Percentiles rank a stretch among this genome's conserved stretches.
Conservation (phyloP, 2,113 vertebrate genomes). For the Trogon melanurus region DNA sequence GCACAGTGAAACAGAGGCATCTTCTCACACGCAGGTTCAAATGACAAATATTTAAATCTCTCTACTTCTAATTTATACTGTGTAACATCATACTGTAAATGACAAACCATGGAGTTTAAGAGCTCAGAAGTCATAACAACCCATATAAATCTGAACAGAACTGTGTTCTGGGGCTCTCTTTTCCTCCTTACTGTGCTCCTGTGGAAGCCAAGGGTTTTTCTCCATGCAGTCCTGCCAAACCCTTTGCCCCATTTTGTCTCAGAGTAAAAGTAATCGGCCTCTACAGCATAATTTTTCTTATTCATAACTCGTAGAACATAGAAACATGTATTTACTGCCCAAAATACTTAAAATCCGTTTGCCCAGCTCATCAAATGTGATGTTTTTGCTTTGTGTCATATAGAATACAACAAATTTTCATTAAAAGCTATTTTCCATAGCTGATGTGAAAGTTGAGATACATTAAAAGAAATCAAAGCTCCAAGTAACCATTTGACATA, state of each 20-base stretch:
- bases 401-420: neutral
- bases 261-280: neutral
- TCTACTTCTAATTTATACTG: neutral
- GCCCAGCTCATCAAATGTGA: neutral
- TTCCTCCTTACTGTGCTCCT: neutral
- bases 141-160: neutral
- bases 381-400: neutral
- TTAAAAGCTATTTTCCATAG: neutral
- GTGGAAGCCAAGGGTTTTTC: neutral
- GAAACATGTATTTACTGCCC: neutral
- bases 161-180: neutral
- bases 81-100: neutral
- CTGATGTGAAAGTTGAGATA: neutral
- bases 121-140: neutral
- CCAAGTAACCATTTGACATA: neutral
- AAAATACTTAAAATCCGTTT: neutral
- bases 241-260: neutral
- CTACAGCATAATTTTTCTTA: accelerated
- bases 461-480: neutral
- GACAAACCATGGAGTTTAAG: neutral
- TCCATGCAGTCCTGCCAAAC: neutral
- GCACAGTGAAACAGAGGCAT: neutral
- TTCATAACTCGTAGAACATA: neutral
- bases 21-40: neutral
- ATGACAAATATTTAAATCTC: neutral